These are phyloP conservation scores for Tipula vernalis DNA, from an alignment of 2,888 invertebrate species.

Conservation along the genomic window DNA sequence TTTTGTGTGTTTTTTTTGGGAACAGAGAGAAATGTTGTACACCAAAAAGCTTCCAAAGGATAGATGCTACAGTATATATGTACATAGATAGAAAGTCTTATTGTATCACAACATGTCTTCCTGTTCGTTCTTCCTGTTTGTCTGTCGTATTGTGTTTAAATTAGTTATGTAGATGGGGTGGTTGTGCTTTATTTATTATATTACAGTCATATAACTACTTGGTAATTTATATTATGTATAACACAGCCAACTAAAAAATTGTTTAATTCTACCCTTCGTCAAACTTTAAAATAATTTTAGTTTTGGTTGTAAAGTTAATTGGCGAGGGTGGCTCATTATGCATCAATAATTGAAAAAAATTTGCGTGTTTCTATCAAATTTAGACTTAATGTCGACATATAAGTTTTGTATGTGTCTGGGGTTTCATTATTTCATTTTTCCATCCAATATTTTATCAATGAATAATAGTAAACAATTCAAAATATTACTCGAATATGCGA, in stretches of 20 bases:
- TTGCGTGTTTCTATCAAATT: not conserved
- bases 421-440: not conserved
- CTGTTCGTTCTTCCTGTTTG: not conserved
- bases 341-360: not conserved
- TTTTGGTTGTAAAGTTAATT: not conserved
- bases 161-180: not conserved
- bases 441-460: not conserved
- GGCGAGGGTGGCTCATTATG: not conserved
- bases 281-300: not conserved
- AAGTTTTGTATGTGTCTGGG: not conserved
- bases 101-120: not conserved
- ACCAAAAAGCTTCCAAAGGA: not conserved
- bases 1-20: not conserved
- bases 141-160: not conserved
- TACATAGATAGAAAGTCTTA: too few relatives aligned
- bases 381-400: not conserved
- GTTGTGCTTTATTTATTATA: not conserved
- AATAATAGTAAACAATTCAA: not conserved
- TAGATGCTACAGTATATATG: not conserved
- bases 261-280: not conserved
- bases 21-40: not conserved
- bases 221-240: not conserved
- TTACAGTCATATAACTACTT: not conserved
- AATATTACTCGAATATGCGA: not conserved
- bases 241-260: not conserved